Percentiles rank a stretch among this genome's conserved stretches.
Evolutionary conservation across 2,113 vertebrate species (phyloP).

Genomic region (Dicrurus megarhynchus): DNA sequence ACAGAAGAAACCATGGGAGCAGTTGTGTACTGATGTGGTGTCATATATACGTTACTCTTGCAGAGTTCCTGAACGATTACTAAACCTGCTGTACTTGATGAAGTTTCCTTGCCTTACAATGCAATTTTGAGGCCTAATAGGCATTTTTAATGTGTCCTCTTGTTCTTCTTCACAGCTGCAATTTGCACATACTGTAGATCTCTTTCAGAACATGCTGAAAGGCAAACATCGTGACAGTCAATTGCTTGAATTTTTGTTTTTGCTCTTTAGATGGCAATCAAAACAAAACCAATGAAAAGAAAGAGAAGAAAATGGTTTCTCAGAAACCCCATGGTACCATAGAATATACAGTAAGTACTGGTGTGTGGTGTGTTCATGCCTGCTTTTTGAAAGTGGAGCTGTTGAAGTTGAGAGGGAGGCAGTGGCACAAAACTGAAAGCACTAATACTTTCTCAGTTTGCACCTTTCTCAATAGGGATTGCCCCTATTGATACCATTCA

Average conservation of each 20-base stretch:
- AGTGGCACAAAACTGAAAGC: not conserved
- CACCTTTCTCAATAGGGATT: not conserved
- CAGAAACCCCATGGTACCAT: slow-evolving; percentile 77
- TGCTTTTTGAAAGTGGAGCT: not conserved
- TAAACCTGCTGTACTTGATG: not conserved
- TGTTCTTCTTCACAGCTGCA: not conserved
- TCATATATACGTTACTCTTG: not conserved
- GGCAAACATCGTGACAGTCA: not conserved
- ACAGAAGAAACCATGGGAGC: not conserved
- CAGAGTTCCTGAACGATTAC: not conserved
- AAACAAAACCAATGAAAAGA: slow-evolving; percentile 80
- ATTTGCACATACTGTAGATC: not conserved
- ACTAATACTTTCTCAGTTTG: not conserved
- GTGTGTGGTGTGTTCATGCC: not conserved
- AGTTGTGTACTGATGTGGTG: not conserved
- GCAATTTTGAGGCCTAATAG: not conserved
- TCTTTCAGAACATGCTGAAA: not conserved
- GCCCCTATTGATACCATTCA: not conserved
- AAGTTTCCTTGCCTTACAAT: not conserved
- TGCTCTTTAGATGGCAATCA: slow-evolving; percentile 76
- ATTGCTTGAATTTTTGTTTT: not conserved
- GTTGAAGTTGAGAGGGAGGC: not conserved
- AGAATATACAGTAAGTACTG: slow-evolving; percentile 77
- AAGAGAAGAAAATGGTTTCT: slow-evolving; percentile 82
- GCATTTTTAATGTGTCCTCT: not conserved